phyloP scores from a whole-genome alignment of 2,797 vertebrate genomes.

The Allobates femoralis region DNA sequence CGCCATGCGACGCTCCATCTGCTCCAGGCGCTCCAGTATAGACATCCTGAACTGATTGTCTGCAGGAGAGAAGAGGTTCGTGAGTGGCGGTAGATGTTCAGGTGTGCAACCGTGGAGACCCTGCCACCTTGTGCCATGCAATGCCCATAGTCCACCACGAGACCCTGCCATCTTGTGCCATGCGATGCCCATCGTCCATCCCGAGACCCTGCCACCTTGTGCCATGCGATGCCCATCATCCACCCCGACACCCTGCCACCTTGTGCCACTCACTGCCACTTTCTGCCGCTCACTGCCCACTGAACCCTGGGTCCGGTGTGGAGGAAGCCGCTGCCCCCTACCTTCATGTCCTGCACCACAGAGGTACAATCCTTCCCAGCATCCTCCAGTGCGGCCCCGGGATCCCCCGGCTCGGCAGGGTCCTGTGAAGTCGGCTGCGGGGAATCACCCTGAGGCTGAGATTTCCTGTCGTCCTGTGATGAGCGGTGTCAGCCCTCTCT shows the following conservation, averaged over 20 bases:
- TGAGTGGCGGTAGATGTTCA: background rate
- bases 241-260: too few relatives aligned
- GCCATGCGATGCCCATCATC: too few relatives aligned
- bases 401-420: slow-evolving; percentile 11
- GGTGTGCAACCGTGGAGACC: background rate
- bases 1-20: slow-evolving; percentile 89
- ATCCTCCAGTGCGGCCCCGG: slow-evolving; percentile 24
- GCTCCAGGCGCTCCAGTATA: slow-evolving; percentile 89
- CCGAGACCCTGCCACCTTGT: too few relatives aligned
- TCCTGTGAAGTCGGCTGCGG: slow-evolving; percentile 41
- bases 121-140: background rate
- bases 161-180: too few relatives aligned
- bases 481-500: slow-evolving; percentile 48
- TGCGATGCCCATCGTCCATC: too few relatives aligned
- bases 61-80: slow-evolving; percentile 63
- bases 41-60: slow-evolving; percentile 95
- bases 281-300: too few relatives aligned
- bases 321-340: background rate
- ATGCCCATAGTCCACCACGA: background rate
- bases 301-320: background rate
- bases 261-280: background rate
- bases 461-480: slow-evolving; percentile 52
- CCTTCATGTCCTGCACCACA: slow-evolving; percentile 38
- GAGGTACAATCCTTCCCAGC: slow-evolving; percentile 8
- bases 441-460: slow-evolving; percentile 57